Base-by-base conservation (phyloP, 1,140 invertebrate species). In the Colletes gigas region DNA sequence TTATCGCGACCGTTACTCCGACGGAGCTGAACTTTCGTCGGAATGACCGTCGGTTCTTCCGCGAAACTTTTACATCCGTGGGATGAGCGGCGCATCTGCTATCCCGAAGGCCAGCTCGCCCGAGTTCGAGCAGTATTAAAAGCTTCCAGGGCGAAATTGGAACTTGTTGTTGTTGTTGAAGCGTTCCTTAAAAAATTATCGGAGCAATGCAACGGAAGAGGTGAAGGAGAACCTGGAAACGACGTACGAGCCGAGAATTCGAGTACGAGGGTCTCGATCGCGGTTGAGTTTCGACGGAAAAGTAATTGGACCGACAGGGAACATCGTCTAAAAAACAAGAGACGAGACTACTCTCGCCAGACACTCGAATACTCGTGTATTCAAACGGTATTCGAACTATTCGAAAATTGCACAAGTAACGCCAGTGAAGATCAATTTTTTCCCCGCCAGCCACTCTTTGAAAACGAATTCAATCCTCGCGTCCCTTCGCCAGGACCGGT, bases 41-140 rank as follows among this genome's bases (percentile, higher is more conserved):
- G 15, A 60, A 60, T 41, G 73, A 54, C 30, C 62, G 62, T 15
- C 62, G 47, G 17, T 65, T 75, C 60, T 52, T 75, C 41, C 30
- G n/a, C 17, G 30, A 66, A 75, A 75, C 50, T 75, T 75, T 66
- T 19, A 41, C 62, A 14, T 10, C 15, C 17, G 30, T 41, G 44
- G n/a, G 41, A 47, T 44, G 57, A n/a, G 63, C 17, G 41, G 30
- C 72, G 60, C 59, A 30, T 74, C 21, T 63, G 44, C 30, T 62
- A 21, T 55, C 19, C 59, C 21, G 21, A 14, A 19, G 19, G 21
- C 21, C 5, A n/a, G 8, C 15, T 14, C 21, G 1, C 21, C 10
- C n/a, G n/a, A 21, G 3, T 59, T 71, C 39, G 15, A 59, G 39
- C 17, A 21, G 17, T 19, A 52, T 74, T 62, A 50, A 65, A 65